These are phyloP conservation scores for Diloba caeruleocephala DNA, from an alignment of 2,888 invertebrate species.

Conservation along the genomic window DNA sequence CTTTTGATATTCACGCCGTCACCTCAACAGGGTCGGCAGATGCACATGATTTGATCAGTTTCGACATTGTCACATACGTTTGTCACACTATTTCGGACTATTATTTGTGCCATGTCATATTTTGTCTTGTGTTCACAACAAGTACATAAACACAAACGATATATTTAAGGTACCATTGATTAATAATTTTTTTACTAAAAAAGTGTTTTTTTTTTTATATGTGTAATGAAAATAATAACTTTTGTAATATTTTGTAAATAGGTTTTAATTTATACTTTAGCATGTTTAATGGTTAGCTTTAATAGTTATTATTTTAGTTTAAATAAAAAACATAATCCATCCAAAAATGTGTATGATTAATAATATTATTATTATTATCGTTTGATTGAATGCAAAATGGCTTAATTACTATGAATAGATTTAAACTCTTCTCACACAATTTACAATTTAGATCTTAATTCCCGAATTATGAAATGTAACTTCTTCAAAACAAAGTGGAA, in stretches of 20 bases:
- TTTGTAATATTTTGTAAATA: slow-evolving; percentile 88
- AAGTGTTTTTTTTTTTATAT: slow-evolving; percentile 32
- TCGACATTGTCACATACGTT: slow-evolving; percentile 43
- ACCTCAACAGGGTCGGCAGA: slow-evolving; percentile 15
- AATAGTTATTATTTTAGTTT: slow-evolving; percentile 83
- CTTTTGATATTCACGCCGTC: slow-evolving; percentile 65
- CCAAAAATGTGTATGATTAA: slow-evolving; percentile 82
- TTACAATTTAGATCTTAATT: neutral
- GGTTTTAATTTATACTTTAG: slow-evolving; percentile 81
- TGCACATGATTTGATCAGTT: slow-evolving; percentile 19
- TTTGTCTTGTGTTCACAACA: slow-evolving; percentile 53
- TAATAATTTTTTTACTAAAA: slow-evolving; percentile 53
- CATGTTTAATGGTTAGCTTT: slow-evolving; percentile 84
- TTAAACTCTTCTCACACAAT: neutral
- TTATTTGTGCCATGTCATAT: slow-evolving; percentile 76
- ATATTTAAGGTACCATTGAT: slow-evolving; percentile 55
- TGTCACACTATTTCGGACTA: slow-evolving; percentile 59
- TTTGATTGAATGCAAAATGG: slow-evolving; percentile 46
- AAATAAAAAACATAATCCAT: slow-evolving; percentile 67
- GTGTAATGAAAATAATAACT: slow-evolving; percentile 43
- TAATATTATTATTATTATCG: slow-evolving; percentile 68
- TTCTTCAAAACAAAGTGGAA: no score
- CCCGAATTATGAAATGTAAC: no score
- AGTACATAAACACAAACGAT: slow-evolving; percentile 51
- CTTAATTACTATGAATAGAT: slow-evolving; percentile 29